Evolutionary conservation across 2,888 invertebrate species (phyloP), one percentile per base, ranked within the genome.

Genomic region (Meganola albula): DNA sequence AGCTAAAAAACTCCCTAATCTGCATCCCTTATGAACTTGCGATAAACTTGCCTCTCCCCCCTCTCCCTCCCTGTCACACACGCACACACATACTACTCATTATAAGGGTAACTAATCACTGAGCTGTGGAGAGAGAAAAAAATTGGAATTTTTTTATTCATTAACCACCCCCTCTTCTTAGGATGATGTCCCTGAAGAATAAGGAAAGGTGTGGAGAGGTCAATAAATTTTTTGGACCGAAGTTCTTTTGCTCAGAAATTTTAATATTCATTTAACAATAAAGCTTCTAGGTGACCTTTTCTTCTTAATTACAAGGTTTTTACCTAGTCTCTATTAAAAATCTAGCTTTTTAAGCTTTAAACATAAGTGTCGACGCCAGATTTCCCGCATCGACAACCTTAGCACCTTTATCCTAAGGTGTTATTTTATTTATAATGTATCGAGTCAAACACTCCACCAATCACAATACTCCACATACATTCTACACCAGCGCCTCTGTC

Each of bases 41-140:
- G 75, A 76, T 69, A 69, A 71, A 69, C 73, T 72, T 66, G 64
- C 64, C 67, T 61, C 40, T 54, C 58, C 63, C 63, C 64, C 57
- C 58, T 45, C 47, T 60, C 44, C 48, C 44, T 31, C 43, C 44
- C 44, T 39, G 44, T 50, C 61, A 60, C 61, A 71, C 64, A 68
- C 68, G 61, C 70, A 73, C 69, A 76, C 69, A 61, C 58, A 62
- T 67, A 69, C 66, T 67, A 68, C 75, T 85, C 80, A 84, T 84
- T 84, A 84, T 71, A 66, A 75, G 84, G 80, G 83, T 84, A 85
- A 84, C 85, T 85, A 85, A 85, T 84, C 84, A 84, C 80, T 79
- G 80, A 70, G 75, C 75, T 74, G 73, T 67, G 73, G 74, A 79
- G 73, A n/a, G n/a, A 66, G 46, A 49, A 80, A 82, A 80, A 84